These are phyloP conservation scores for Caenorhabditis sinica DNA, from an alignment of 2,888 invertebrate genomes.

Conservation along the genomic window DNA sequence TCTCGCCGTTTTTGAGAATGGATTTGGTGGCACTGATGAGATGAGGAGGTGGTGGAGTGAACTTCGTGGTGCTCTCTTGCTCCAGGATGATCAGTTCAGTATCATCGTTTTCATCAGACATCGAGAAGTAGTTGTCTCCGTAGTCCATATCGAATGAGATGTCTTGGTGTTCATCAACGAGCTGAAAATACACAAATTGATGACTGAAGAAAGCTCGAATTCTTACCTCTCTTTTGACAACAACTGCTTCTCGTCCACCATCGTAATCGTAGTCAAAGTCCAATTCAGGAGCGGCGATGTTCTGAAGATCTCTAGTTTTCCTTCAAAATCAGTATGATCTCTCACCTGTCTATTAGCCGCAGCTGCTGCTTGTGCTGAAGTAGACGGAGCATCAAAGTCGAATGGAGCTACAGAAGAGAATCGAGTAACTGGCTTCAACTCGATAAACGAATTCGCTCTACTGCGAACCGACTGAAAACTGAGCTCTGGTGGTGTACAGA, in stretches of 20 bases:
- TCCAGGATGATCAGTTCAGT: not conserved
- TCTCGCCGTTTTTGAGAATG: constrained; percentile 5
- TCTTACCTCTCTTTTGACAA: too few relatives aligned
- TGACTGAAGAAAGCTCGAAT: not conserved
- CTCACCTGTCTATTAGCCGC: not conserved
- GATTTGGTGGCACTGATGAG: constrained; percentile 17
- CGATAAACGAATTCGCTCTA: not conserved
- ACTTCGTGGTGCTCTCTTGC: not conserved
- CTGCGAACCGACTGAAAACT: too few relatives aligned
- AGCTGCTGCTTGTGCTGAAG: not conserved
- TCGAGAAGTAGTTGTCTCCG: not conserved
- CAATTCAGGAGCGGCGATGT: too few relatives aligned
- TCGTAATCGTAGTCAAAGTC: not conserved
- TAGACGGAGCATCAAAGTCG: not conserved
- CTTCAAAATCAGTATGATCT: too few relatives aligned
- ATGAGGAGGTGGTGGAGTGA: constrained; percentile 36
- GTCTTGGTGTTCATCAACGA: not conserved
- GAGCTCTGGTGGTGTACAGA: too few relatives aligned
- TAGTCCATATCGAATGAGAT: constrained; percentile 9
- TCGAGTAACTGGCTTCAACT: not conserved
- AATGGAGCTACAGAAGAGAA: not conserved
- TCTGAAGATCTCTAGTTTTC: too few relatives aligned
- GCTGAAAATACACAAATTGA: not conserved
- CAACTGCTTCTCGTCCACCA: not conserved
- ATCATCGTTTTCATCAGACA: not conserved